Base-by-base conservation (phyloP, 2,797 vertebrate genomes). In the Lacerta agilis region DNA sequence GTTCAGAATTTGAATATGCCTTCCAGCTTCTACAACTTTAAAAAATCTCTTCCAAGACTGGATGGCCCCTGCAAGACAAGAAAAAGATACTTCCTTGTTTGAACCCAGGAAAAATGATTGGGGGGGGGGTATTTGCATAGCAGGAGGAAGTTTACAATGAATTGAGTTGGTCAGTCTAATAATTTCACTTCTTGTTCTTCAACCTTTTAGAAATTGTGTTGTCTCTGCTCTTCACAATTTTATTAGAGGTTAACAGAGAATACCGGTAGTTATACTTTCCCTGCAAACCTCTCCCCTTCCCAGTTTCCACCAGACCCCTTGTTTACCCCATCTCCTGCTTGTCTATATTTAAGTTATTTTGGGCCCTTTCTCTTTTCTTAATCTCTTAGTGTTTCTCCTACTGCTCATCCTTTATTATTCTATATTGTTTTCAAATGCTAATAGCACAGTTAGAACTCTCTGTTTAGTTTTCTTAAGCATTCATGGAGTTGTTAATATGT, bases 361-460 rank as follows among this genome's bases (percentile, higher is more conserved):
- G 2, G 17, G 27, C 7, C 27, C 77, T 36, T 55, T 23, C 49
- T 73, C 73, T 75, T 41, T 18, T 3, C 43, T 72, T 83, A 33
- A 49, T 71, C 20, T 81, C n/a, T 71, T 6, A 29, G 10, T 73
- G 43, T 55, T 85, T 61, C 27, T 76, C 55, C 25, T 85, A 8
- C 15, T 15, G 33, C 4, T n/a, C 49, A 84, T 72, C 58, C 36
- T 85, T 25, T 73, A 55, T 77, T 43, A 55, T 66, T n/a, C 17
- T 43, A 27, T 61, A n/a, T 77, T 77, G 73, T 66, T 85, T 77
- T 43, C 36, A 85, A 85, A 77, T 61, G 45, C 73, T 72, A 73
- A 72, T 75, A 64, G 64, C n/a, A 61, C 17, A 64, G 17, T 77
- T 43, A 75, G 36, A 85, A 85, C 38, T 17, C 33, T 61, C 33